Evolutionary conservation across 37 sponge, comb jelly and placozoan genomes (phyloP).

Genomic region (Cliona cf. orientalis): DNA sequence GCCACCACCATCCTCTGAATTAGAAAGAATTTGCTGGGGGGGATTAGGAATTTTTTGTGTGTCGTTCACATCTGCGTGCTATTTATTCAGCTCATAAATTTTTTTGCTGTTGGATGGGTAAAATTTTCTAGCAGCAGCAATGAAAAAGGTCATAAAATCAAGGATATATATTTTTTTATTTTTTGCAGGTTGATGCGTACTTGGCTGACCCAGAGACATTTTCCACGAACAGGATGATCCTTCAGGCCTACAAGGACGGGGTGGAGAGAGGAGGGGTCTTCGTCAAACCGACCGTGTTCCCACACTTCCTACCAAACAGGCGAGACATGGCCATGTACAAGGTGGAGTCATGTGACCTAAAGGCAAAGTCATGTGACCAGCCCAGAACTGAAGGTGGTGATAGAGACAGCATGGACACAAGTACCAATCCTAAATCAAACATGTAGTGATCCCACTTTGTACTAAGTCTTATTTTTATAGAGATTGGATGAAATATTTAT

Average conservation of each 20-base stretch:
- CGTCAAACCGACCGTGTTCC: conserved; percentile 21
- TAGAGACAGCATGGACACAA: too few species aligned
- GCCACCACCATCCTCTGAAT: too few species aligned
- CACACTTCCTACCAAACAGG: conserved; percentile 32
- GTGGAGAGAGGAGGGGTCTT: conserved; percentile 5
- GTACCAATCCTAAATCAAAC: background rate
- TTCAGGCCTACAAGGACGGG: conserved; percentile 47
- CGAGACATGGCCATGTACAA: conserved; percentile 22
- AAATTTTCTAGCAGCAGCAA: too few species aligned
- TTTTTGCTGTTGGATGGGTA: too few species aligned
- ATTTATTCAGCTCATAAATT: too few species aligned
- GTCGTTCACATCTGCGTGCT: too few species aligned
- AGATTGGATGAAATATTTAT: background rate
- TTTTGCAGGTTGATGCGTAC: conserved; percentile 64
- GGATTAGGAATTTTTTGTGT: too few species aligned
- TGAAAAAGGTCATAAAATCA: too few species aligned
- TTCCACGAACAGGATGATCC: conserved; percentile 36
- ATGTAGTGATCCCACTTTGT: too few species aligned
- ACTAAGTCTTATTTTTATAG: background rate
- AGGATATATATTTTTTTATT: too few species aligned
- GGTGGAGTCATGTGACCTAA: conserved; percentile 2
- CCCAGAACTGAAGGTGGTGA: background rate
- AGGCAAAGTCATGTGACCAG: conserved; percentile 14
- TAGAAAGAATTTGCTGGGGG: too few species aligned
- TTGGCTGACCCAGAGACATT: conserved; percentile 57